Base-by-base conservation (phyloP, 2,888 invertebrate genomes). In the Eupelmus urozonus region DNA sequence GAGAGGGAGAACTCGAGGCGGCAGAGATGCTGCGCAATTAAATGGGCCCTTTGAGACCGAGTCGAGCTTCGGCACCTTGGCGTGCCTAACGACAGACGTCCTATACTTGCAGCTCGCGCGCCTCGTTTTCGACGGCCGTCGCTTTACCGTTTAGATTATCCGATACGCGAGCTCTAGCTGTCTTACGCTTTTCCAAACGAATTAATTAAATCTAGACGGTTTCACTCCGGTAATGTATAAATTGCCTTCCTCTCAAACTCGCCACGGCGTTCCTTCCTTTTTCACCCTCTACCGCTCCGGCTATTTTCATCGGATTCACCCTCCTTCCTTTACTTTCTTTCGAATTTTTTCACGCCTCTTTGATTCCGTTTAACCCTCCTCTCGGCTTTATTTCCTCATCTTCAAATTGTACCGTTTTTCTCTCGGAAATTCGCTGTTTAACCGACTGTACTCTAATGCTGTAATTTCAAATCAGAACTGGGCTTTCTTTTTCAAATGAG, bases 11-110 rank as follows among this genome's bases (percentile, higher is more conserved):
- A n/a, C n/a, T n/a, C n/a, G n/a, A 53, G n/a, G 1, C 13, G 27
- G 13, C n/a, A n/a, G 27, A 18, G 13, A 18, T 2, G 34, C 34
- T 3, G 16, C 13, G 55, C 29, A 23, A 25, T 86, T 84, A 62
- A 62, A 40, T 9, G 73, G 80, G 45, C 66, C 51, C 59, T 59
- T 66, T 66, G 29, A 23, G 66, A 49, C 55, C 65, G 34, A 45
- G 40, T 29, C n/a, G n/a, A 62, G 20, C 40, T 62, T 62, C 42
- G 62, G 23, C 62, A 20, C 62, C 62, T 62, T 62, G 16, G 25
- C 29, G 25, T 20, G 60, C 60, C n/a, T 34, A 60, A 60, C 29
- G 60, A 60, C 34, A 23, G 55, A 20, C 23, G 55, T 55, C 55
- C 23, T n/a, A n/a, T 49, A n/a, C 16, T 49, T 20, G 23, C 53